A percentile compares a stretch with the other conserved stretches of the same genome.
phyloP scores from a whole-genome alignment of 2,113 vertebrate genomes.

The Sinocyclocheilus anophthalmus region DNA sequence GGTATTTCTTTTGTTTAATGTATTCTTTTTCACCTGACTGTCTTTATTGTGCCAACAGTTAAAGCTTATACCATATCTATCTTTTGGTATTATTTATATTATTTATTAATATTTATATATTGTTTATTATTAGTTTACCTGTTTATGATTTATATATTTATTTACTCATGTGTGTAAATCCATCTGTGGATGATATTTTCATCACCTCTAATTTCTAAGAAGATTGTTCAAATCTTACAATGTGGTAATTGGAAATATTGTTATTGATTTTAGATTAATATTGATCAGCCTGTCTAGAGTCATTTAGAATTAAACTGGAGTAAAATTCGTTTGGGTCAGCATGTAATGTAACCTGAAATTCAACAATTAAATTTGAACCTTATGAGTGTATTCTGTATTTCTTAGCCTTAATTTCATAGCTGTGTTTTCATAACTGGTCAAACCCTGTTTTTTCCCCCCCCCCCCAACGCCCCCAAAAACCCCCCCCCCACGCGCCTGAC shows the following conservation, averaged over 20 bases:
- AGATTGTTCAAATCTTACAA: constrained; percentile 23
- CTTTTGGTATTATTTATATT: constrained; percentile 11
- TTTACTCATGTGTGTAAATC: not conserved
- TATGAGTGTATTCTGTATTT: not conserved
- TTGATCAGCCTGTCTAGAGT: constrained; percentile 33
- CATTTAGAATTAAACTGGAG: constrained; percentile 12
- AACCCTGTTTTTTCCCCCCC: constrained; percentile 67
- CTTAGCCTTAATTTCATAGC: not conserved
- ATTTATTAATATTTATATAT: not conserved
- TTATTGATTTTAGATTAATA: constrained; percentile 26
- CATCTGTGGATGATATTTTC: constrained; percentile 16
- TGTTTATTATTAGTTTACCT: not conserved
- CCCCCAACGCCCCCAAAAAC: too few species aligned
- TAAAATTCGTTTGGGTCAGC: constrained; percentile 35
- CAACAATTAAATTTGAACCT: constrained; percentile 23
- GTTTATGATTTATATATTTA: not conserved
- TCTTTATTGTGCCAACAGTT: constrained; percentile 70
- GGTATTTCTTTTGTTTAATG: constrained; percentile 47
- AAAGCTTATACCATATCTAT: constrained; percentile 45
- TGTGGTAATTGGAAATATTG: constrained; percentile 21
- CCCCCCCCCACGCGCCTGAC: too few species aligned
- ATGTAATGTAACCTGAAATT: constrained; percentile 35
- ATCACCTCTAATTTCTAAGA: constrained; percentile 8
- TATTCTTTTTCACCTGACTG: constrained; percentile 25
- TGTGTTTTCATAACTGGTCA: constrained; percentile 41